Evolutionary conservation across 2,113 vertebrate species (phyloP).

Genomic region (Gnathonemus echidnorhynchus): DNA sequence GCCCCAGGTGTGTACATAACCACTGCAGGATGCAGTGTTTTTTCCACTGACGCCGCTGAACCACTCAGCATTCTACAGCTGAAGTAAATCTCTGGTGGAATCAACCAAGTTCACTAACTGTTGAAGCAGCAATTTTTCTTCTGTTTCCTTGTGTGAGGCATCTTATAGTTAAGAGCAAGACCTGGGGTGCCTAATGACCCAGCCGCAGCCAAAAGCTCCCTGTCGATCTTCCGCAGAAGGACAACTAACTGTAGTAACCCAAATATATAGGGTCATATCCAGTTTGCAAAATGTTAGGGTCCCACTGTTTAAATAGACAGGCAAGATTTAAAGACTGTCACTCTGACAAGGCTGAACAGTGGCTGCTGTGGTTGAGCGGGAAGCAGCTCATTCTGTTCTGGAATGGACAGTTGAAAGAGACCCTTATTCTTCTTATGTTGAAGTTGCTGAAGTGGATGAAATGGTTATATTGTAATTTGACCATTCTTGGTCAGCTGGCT

Average conservation of each 20-base stretch:
- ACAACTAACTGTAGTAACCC: neutral
- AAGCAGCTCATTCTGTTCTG: neutral
- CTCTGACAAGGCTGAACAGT: neutral
- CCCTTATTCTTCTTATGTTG: neutral
- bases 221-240: neutral
- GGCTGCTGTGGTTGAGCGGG: neutral
- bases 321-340: neutral
- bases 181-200: neutral
- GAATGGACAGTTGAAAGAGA: neutral
- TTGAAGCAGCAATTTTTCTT: neutral
- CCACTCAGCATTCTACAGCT: neutral
- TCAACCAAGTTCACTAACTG: neutral
- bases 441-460: constrained; percentile 22
- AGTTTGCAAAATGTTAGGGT: neutral
- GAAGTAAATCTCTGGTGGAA: neutral
- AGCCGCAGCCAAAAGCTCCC: neutral
- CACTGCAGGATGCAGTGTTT: neutral
- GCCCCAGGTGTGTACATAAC: neutral
- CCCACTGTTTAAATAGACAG: neutral
- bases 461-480: constrained; percentile 21
- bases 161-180: neutral
- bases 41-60: neutral
- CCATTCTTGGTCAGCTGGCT: constrained; percentile 14
- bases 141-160: neutral
- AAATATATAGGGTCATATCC: neutral